These are phyloP conservation scores for Mionectes macconnelli DNA, from an alignment of 2,113 vertebrate species.

Conservation along the genomic window DNA sequence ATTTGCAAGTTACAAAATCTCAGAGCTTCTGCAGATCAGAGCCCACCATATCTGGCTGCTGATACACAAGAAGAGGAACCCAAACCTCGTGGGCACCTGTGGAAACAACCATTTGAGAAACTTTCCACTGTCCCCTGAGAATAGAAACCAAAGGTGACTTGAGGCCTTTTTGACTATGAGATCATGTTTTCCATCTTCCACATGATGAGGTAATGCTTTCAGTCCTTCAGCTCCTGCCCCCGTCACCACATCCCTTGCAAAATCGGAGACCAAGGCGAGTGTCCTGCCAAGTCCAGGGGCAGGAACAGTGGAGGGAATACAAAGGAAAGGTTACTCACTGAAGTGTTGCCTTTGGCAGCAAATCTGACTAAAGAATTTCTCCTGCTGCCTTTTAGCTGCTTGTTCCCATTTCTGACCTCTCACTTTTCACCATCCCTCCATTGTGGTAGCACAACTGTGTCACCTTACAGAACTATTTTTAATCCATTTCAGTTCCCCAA, in stretches of 20 bases:
- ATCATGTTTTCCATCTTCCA: background rate
- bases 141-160: background rate
- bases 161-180: background rate
- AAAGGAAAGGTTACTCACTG: background rate
- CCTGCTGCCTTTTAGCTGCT: background rate
- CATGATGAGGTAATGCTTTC: background rate
- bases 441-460: fast-evolving
- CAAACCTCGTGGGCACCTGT: background rate
- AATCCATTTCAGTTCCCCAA: background rate
- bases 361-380: background rate
- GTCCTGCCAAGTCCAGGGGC: background rate
- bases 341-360: background rate
- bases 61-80: background rate
- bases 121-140: background rate
- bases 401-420: constrained; percentile 7
- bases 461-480: background rate
- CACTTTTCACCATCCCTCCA: background rate
- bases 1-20: background rate
- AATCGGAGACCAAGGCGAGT: background rate
- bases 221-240: background rate
- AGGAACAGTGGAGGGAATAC: background rate
- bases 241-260: background rate
- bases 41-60: background rate
- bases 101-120: background rate
- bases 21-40: background rate